Evolutionary conservation across 2,888 invertebrate species (phyloP).

Genomic region (Campoletis raptor): DNA sequence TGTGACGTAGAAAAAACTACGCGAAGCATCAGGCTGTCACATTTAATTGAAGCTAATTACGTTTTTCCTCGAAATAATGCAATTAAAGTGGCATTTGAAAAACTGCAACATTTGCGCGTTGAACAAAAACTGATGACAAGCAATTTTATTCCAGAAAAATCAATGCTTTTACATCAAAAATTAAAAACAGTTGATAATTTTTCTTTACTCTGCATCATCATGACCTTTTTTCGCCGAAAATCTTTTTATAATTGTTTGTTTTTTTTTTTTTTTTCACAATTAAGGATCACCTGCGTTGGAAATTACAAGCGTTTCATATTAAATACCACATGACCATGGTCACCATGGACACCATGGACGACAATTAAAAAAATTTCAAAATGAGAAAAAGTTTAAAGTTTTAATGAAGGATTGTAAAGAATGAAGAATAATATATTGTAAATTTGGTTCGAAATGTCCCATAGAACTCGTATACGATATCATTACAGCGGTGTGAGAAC

Average conservation of each 20-base stretch:
- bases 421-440: background rate
- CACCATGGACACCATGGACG: too few species aligned
- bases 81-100: background rate
- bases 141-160: background rate
- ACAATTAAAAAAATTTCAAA: background rate
- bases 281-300: too few species aligned
- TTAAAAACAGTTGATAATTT: background rate
- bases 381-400: background rate
- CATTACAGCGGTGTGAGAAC: slow-evolving; percentile 63
- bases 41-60: background rate
- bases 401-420: background rate
- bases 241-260: background rate
- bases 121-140: background rate
- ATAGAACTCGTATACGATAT: slow-evolving; percentile 19
- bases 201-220: background rate
- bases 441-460: slow-evolving; percentile 11
- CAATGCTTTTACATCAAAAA: background rate
- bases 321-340: too few species aligned
- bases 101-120: background rate
- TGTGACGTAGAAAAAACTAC: background rate
- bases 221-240: background rate
- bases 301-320: too few species aligned
- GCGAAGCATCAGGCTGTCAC: background rate
- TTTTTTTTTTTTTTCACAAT: background rate
- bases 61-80: background rate